phyloP scores from a whole-genome alignment of 2,797 vertebrate genomes.

The Myotis findleyi region DNA sequence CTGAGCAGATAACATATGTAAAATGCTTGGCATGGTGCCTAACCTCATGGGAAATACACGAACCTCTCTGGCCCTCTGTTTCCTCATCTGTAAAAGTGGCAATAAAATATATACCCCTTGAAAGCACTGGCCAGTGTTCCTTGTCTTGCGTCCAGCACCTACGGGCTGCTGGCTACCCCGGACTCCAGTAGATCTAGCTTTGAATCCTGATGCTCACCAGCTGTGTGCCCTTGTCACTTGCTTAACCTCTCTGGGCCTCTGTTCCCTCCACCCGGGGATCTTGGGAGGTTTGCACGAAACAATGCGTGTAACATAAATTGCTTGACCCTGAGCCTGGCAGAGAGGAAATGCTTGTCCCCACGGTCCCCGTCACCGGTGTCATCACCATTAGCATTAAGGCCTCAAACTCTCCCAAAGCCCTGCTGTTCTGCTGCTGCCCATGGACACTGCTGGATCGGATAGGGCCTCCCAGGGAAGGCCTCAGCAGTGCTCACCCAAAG shows the following conservation, averaged over 20 bases:
- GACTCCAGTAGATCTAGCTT: not conserved
- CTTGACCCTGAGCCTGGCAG: not conserved
- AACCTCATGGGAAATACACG: not conserved
- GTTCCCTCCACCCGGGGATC: not conserved
- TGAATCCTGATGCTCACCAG: not conserved
- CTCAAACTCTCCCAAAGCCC: not conserved
- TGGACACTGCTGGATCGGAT: not conserved
- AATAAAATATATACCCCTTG: not conserved
- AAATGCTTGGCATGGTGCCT: slow-evolving; percentile 22
- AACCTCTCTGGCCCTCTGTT: not conserved
- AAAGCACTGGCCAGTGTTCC: not conserved
- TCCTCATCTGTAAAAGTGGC: slow-evolving; percentile 22
- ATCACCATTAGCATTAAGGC: not conserved
- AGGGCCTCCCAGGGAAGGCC: not conserved
- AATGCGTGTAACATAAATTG: not conserved
- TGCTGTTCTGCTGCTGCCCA: not conserved
- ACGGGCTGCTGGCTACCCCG: not conserved
- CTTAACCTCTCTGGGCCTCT: not conserved
- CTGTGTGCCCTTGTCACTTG: not conserved
- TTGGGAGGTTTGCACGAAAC: not conserved
- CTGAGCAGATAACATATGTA: not conserved
- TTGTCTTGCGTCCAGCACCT: not conserved
- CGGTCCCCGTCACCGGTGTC: not conserved
- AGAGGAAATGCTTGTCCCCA: not conserved
- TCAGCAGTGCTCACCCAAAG: not conserved